Evolutionary conservation across 2,888 invertebrate genomes (phyloP).

Genomic region (Nymphalis urticae): DNA sequence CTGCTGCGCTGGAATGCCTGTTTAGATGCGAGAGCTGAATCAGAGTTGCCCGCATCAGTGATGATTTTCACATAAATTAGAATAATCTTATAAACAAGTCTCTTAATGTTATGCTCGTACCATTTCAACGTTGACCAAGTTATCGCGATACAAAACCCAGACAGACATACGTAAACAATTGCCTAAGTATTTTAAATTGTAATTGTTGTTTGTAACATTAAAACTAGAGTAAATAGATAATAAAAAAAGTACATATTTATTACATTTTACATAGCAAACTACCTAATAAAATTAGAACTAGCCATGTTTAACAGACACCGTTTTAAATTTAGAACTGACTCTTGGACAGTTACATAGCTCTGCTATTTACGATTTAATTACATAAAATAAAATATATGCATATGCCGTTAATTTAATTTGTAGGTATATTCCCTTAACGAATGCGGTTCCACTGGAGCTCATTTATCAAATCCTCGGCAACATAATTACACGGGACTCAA

Average conservation of each 20-base stretch:
- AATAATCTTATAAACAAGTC: slow-evolving; percentile 44
- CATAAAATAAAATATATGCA: neutral
- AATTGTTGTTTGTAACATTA: too few relatives aligned
- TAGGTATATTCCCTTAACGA: slow-evolving; percentile 9
- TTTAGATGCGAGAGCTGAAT: slow-evolving; percentile 46
- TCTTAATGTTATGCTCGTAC: slow-evolving; percentile 9
- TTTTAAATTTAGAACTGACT: too few relatives aligned
- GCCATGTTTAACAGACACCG: too few relatives aligned
- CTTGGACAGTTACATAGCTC: neutral
- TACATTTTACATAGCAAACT: too few relatives aligned
- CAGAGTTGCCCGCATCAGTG: slow-evolving; percentile 64
- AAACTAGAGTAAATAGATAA: too few relatives aligned
- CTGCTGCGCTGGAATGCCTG: slow-evolving; percentile 70
- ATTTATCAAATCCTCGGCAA: slow-evolving; percentile 30
- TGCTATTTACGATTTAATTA: slow-evolving; percentile 4
- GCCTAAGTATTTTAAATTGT: neutral
- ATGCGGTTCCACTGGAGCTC: slow-evolving; percentile 8
- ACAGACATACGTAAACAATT: neutral
- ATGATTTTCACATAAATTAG: slow-evolving; percentile 62
- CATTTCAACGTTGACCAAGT: neutral
- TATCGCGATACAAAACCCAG: neutral
- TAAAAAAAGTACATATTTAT: too few relatives aligned
- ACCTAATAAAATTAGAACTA: too few relatives aligned
- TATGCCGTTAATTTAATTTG: slow-evolving; percentile 9
- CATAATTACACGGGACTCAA: slow-evolving; percentile 37